These are phyloP conservation scores for Pogonophryne albipinna DNA, from an alignment of 2,797 vertebrate genomes.

Conservation along the genomic window DNA sequence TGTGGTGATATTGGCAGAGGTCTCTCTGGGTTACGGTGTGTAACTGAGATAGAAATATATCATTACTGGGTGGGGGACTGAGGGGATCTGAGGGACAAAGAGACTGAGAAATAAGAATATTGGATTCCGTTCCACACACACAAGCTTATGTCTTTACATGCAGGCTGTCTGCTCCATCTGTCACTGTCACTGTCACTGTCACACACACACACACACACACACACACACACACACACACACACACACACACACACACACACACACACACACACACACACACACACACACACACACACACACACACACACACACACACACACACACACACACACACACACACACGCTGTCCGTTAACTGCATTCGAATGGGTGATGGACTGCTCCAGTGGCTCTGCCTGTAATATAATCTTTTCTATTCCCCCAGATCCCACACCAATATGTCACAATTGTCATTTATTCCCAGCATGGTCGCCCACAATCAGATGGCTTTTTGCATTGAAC, in stretches of 20 bases:
- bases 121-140: conserved; percentile 76
- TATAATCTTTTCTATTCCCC: conserved; percentile 81
- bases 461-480: conserved; percentile 73
- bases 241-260: conserved; percentile 33
- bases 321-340: conserved; percentile 29
- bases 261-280: conserved; percentile 43
- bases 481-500: conserved; percentile 70
- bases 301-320: conserved; percentile 39
- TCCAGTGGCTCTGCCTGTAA: conserved; percentile 74
- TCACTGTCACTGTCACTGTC: too few relatives aligned
- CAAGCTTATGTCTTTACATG: conserved; percentile 72
- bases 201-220: conserved; percentile 47
- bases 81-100: conserved; percentile 75
- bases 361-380: conserved; percentile 77
- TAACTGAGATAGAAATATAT: conserved; percentile 83
- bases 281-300: conserved; percentile 39
- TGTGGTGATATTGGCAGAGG: conserved; percentile 79
- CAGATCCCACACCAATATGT: conserved; percentile 84
- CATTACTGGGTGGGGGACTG: conserved; percentile 79
- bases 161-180: conserved; percentile 73
- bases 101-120: conserved; percentile 80
- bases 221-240: conserved; percentile 41
- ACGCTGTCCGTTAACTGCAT: conserved; percentile 70
- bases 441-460: conserved; percentile 84
- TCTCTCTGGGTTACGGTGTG: conserved; percentile 75